Evolutionary conservation across 2,113 vertebrate species (phyloP), one percentile per base, ranked within the genome.

Genomic region (Gymnocephalus cernua): DNA sequence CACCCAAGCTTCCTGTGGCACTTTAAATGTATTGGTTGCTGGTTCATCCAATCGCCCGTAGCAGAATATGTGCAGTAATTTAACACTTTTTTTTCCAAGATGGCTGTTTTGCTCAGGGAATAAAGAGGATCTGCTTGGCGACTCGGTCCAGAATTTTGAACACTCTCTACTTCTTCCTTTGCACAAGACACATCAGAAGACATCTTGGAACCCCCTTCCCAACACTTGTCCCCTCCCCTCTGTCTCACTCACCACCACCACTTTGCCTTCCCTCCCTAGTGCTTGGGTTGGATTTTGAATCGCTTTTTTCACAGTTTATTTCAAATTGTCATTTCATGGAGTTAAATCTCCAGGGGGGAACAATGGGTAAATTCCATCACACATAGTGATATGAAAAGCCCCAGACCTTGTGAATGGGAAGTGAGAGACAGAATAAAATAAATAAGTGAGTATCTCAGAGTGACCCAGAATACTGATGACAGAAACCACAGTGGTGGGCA

Each of bases 251-350:
- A 14, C 75, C 35, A 51, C 48, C 71, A 50, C 54, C n/a, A 27
- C 72, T 21, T 19, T 15, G 35, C 59, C 65, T 45, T 48, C 63
- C 6, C 41, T 80, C 51, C 21, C 63, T 1, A 13, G 41, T 72
- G 59, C 71, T 68, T 23, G 48, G 29, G 45, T 61, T 29, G 54
- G 54, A 82, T 80, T 84, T 56, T 59, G 18, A 85, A 64, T 89
- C 35, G 13, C 56, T 89, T 85, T 86, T 82, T 86, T 79, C 69
- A 53, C 67, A 80, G 76, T 90, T 91, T 90, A 87, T 91, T 92
- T 89, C 51, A 92, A 90, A 92, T 89, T 91, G 89, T 89, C 83
- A 92, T 90, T 92, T 93, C 47, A 82, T 87, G 75, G 77, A 77
- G 82, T 86, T 90, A 85, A 88, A 89, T 93, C 89, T 90, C 87